Percentiles rank a stretch among this genome's conserved stretches.
Evolutionary conservation across 2,113 vertebrate genomes (phyloP).

Genomic region (Strigops habroptila): DNA sequence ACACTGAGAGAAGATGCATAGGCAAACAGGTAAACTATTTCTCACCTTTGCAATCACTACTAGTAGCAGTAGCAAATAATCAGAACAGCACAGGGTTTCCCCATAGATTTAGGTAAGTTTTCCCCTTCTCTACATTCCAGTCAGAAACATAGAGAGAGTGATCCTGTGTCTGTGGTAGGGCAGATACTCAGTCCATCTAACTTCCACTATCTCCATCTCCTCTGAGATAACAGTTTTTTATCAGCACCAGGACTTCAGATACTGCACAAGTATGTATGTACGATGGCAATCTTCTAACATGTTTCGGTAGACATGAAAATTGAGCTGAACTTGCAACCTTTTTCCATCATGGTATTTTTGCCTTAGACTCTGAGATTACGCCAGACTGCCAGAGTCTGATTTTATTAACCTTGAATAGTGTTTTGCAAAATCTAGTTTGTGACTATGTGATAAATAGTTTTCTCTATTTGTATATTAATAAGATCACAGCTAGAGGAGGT

Average conservation of each 20-base stretch:
- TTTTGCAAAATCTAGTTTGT: slow-evolving; percentile 10
- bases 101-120: neutral
- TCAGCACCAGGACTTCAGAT: neutral
- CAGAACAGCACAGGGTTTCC: neutral
- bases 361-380: neutral
- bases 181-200: neutral
- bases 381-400: neutral
- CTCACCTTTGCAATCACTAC: neutral
- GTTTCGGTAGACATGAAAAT: neutral
- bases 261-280: neutral
- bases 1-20: neutral
- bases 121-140: neutral
- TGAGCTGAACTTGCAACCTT: neutral
- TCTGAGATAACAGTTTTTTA: neutral
- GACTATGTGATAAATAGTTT: neutral
- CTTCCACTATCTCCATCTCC: neutral
- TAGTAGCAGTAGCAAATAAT: neutral
- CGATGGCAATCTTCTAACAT: neutral
- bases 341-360: neutral
- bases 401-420: neutral
- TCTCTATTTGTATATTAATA: neutral
- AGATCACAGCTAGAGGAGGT: neutral
- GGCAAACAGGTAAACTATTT: neutral
- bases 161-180: neutral
- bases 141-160: neutral